Conservation (phyloP, 2,888 invertebrate genomes). For the Morpho deidamia region DNA sequence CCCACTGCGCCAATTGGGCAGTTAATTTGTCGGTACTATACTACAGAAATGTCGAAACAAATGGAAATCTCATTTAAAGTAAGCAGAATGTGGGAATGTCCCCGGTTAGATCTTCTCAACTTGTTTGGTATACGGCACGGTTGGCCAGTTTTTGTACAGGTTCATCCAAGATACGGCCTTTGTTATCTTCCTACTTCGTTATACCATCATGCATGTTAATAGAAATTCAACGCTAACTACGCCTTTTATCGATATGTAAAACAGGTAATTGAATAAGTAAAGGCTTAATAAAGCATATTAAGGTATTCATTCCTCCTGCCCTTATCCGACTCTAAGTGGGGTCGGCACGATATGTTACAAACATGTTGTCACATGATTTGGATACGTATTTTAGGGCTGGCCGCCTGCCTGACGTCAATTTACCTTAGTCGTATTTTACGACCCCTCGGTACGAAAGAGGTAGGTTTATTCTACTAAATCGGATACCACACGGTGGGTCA, state of each 20-base stretch:
- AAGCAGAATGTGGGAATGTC: slow-evolving; percentile 63
- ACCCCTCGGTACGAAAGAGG: too few relatives aligned
- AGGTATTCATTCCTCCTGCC: too few relatives aligned
- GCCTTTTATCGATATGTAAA: background rate
- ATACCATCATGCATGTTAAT: slow-evolving; percentile 21
- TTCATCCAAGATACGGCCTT: slow-evolving; percentile 53
- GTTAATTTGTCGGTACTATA: too few relatives aligned
- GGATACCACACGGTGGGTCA: too few relatives aligned
- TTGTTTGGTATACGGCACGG: slow-evolving; percentile 50
- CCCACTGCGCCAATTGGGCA: too few relatives aligned
- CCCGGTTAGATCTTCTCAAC: slow-evolving; percentile 58
- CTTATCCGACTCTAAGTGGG: too few relatives aligned
- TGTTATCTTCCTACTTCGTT: slow-evolving; percentile 30
- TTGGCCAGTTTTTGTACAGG: slow-evolving; percentile 48
- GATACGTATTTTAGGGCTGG: too few relatives aligned
- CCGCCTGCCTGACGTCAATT: too few relatives aligned
- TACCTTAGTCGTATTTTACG: too few relatives aligned
- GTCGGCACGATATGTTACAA: too few relatives aligned
- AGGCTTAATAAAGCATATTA: background rate
- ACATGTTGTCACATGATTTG: too few relatives aligned
- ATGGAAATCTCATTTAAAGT: slow-evolving; percentile 36
- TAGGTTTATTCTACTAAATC: too few relatives aligned
- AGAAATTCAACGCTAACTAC: slow-evolving; percentile 31
- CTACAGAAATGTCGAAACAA: slow-evolving; percentile 28
- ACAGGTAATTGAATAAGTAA: background rate